These are phyloP conservation scores for Entomobrya proxima DNA, from an alignment of 2,888 invertebrate species.

Conservation along the genomic window DNA sequence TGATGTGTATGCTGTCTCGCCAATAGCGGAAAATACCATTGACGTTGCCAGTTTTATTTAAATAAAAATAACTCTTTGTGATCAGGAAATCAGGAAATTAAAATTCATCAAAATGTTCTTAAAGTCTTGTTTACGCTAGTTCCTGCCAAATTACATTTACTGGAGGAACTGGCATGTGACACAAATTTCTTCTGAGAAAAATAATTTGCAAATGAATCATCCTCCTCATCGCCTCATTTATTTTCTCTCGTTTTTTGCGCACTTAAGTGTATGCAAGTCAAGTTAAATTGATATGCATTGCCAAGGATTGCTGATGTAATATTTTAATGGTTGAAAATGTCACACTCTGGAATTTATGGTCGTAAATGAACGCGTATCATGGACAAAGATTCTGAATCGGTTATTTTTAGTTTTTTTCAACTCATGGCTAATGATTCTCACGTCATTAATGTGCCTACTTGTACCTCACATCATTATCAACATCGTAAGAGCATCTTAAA, in stretches of 20 bases:
- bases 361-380: neutral
- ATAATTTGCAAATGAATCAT: neutral
- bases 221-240: neutral
- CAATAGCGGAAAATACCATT: too few relatives aligned
- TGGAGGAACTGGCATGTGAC: neutral
- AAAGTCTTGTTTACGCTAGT: too few relatives aligned
- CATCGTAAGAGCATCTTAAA: too few relatives aligned
- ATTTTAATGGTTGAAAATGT: neutral
- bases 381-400: neutral
- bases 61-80: too few relatives aligned
- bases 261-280: neutral
- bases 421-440: too few relatives aligned
- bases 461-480: too few relatives aligned
- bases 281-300: too few relatives aligned
- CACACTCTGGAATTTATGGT: neutral
- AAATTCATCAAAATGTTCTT: too few relatives aligned
- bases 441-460: too few relatives aligned
- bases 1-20: too few relatives aligned
- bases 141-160: neutral
- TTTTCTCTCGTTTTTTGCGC: neutral
- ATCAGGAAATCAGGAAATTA: too few relatives aligned
- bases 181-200: slow-evolving; percentile 1
- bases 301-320: slow-evolving; percentile 35
- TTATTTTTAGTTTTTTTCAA: neutral
- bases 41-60: too few relatives aligned